These are phyloP conservation scores for Calidris pugnax DNA, from an alignment of 2,113 vertebrate species.

Conservation along the genomic window DNA sequence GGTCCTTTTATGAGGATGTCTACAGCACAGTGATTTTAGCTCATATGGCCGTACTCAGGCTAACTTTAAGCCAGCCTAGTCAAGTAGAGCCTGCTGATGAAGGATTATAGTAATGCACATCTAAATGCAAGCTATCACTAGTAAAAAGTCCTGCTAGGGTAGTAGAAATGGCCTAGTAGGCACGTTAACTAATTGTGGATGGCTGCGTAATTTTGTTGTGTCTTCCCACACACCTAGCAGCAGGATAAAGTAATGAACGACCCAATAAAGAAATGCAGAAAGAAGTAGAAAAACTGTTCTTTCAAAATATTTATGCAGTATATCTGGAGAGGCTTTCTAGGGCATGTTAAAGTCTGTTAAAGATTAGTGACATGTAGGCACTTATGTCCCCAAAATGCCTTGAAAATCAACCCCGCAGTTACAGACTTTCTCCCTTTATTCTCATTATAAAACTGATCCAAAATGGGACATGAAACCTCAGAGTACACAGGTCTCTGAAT, in stretches of 20 bases:
- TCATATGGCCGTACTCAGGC: accelerated
- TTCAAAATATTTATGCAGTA: neutral
- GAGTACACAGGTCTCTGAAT: neutral
- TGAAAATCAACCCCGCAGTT: neutral
- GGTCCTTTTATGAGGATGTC: neutral
- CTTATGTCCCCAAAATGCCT: neutral
- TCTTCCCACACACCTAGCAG: neutral
- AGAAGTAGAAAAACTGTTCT: neutral
- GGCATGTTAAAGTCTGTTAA: neutral
- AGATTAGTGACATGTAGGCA: neutral
- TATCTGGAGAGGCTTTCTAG: neutral
- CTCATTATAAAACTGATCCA: neutral
- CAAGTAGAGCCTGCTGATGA: neutral
- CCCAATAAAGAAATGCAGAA: neutral
- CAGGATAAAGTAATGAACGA: neutral
- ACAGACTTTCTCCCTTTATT: neutral
- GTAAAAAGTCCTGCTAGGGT: neutral
- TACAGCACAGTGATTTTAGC: neutral
- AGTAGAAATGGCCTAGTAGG: neutral
- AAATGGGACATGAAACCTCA: neutral
- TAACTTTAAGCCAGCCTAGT: neutral
- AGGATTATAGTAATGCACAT: neutral
- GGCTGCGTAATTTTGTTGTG: neutral
- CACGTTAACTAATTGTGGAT: neutral
- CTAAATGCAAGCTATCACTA: neutral